Conservation (phyloP, 2,888 invertebrate genomes). For the Hirudinaria manillensis region DNA sequence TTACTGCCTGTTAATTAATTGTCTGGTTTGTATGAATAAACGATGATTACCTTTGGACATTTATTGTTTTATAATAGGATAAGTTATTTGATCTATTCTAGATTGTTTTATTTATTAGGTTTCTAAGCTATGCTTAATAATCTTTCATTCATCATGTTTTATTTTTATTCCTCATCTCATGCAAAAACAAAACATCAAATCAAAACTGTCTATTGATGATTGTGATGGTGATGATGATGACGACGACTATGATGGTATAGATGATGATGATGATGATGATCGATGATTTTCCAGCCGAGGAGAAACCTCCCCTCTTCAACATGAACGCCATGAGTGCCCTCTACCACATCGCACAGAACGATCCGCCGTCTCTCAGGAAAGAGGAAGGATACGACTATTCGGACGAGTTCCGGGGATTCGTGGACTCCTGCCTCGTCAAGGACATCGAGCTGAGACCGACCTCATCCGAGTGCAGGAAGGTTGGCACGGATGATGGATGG, state of each 20-base stretch:
- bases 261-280: background rate
- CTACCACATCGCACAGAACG: constrained; percentile 99
- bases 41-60: no score
- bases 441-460: constrained; percentile 81
- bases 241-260: background rate
- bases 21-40: no score
- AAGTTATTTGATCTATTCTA: no score
- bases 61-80: no score
- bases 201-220: no score
- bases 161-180: no score
- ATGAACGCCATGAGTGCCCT: constrained; percentile 99
- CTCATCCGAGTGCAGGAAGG: constrained; percentile 70
- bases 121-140: background rate
- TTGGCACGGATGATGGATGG: constrained; percentile 37
- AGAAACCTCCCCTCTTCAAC: constrained; percentile 94
- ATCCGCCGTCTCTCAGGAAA: constrained; percentile 73
- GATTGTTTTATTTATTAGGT: background rate
- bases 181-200: background rate
- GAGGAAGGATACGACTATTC: constrained; percentile 56
- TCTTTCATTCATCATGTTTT: background rate
- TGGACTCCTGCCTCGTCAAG: constrained; percentile 89
- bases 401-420: constrained; percentile 84
- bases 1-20: no score
- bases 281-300: constrained; percentile 67
- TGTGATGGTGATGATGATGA: background rate